Conservation (phyloP, 2,888 invertebrate genomes). For the Diaprepes abbreviatus region DNA sequence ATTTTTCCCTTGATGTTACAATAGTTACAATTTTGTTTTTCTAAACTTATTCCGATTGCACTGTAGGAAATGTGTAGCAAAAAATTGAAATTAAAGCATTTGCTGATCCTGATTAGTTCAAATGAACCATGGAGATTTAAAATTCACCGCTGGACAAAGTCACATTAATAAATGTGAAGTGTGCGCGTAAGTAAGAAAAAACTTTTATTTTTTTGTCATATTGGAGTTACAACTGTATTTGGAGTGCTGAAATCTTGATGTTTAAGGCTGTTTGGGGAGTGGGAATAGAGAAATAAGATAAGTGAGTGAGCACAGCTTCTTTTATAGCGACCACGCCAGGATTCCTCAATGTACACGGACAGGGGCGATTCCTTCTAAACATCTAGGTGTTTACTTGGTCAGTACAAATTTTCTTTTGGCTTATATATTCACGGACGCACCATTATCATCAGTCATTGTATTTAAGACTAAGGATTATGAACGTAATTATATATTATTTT, state of each 20-base stretch:
- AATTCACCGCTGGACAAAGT: conserved; percentile 1
- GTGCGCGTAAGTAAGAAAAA: conserved; percentile 4
- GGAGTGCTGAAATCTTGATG: background rate
- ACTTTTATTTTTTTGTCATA: background rate
- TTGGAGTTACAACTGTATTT: background rate
- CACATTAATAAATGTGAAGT: background rate
- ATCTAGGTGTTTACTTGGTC: background rate
- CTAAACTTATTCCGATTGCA: background rate
- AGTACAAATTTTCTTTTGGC: conserved; percentile 6
- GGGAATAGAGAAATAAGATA: background rate
- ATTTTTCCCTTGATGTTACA: background rate
- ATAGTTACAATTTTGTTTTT: background rate
- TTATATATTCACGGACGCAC: background rate
- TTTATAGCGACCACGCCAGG: conserved; percentile 6
- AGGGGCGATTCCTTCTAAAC: background rate
- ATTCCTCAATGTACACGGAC: background rate
- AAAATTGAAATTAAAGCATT: background rate
- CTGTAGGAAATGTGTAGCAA: background rate
- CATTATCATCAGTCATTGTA: background rate
- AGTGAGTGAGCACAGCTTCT: background rate
- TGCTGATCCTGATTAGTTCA: background rate
- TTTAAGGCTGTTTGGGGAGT: background rate
- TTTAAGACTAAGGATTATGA: background rate
- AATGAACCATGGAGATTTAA: background rate
- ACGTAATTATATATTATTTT: background rate